Conservation (phyloP, 2,113 vertebrate genomes). For the Rhinolophus sinicus region DNA sequence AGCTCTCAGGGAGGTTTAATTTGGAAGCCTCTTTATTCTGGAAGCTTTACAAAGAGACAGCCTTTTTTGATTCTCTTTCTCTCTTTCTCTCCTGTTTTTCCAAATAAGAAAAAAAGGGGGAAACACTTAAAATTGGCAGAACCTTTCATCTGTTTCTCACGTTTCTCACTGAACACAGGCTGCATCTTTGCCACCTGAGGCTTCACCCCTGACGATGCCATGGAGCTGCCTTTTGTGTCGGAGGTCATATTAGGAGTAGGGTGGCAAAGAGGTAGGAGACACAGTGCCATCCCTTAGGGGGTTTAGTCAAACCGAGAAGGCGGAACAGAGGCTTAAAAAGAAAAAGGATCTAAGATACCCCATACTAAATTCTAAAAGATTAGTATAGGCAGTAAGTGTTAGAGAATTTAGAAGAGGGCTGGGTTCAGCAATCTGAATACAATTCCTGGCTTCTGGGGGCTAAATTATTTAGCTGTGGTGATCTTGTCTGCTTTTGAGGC, state of each 20-base stretch:
- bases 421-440: not conserved
- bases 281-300: not conserved
- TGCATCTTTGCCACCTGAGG: not conserved
- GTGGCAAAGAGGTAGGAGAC: not conserved
- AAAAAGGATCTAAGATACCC: not conserved
- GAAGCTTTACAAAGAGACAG: not conserved
- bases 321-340: not conserved
- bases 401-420: not conserved
- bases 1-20: not conserved
- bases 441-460: not conserved
- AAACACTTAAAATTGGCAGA: not conserved
- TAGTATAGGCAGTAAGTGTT: not conserved
- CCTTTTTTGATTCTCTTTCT: not conserved
- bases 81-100: not conserved
- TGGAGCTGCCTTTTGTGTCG: not conserved
- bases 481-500: not conserved
- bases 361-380: not conserved
- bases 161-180: not conserved
- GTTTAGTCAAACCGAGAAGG: not conserved
- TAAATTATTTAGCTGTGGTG: not conserved
- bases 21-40: conserved; percentile 26
- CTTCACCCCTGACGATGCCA: fast-evolving
- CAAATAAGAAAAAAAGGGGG: not conserved
- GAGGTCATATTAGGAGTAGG: not conserved
- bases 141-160: not conserved